These are phyloP conservation scores for Telmatochromis brachygnathus DNA, from an alignment of 2,113 vertebrate genomes.

Conservation along the genomic window DNA sequence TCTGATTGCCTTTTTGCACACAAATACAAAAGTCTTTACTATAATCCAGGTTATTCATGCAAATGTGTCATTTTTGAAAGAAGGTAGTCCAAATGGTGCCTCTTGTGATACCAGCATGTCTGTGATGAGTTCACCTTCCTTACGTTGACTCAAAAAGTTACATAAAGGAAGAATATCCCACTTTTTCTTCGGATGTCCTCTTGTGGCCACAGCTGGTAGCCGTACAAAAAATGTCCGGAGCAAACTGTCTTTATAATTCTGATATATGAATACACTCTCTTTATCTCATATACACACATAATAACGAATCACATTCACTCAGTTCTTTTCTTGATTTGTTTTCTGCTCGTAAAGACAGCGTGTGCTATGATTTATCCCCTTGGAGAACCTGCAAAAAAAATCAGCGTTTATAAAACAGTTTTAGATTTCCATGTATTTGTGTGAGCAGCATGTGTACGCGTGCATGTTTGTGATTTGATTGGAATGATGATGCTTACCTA, in stretches of 20 bases:
- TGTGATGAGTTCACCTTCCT: background rate
- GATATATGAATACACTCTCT: conserved; percentile 34
- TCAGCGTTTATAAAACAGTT: background rate
- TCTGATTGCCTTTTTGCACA: background rate
- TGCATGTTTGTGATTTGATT: background rate
- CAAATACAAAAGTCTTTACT: background rate
- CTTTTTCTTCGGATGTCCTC: conserved; percentile 8
- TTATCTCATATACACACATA: conserved; percentile 2
- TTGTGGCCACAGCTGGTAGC: background rate
- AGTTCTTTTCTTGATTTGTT: conserved; percentile 24
- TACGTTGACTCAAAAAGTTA: background rate
- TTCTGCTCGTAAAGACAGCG: conserved; percentile 18
- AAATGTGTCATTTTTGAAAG: background rate
- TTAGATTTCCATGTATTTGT: background rate
- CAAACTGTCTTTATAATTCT: conserved; percentile 33
- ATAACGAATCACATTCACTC: conserved; percentile 19
- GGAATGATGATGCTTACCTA: conserved; percentile 78
- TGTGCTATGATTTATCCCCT: conserved; percentile 88
- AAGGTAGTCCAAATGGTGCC: background rate
- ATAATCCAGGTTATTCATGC: background rate
- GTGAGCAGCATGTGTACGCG: background rate
- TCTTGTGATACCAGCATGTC: background rate
- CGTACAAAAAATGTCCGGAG: background rate
- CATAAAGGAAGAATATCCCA: background rate
- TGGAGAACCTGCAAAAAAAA: conserved; percentile 81